Base-by-base conservation (phyloP, 2,113 vertebrate genomes). In the Grantiella picta region DNA sequence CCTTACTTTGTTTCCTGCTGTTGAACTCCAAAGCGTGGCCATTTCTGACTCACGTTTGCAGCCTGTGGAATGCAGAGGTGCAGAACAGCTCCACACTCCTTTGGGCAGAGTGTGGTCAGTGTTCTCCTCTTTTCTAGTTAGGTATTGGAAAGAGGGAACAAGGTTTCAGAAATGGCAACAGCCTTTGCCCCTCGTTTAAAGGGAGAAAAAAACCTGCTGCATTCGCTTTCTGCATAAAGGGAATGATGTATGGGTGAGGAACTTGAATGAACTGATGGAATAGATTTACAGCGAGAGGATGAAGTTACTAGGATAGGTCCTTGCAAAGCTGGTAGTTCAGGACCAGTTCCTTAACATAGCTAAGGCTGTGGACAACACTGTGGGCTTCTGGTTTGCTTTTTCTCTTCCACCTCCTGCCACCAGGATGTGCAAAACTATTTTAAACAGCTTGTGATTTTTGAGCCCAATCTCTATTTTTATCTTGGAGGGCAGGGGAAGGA, bases 401-500 rank as follows among this genome's bases (percentile, higher is more conserved):
- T 91, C 38, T 50, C 1, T 78, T 75, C 86, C 71, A 25, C 80
- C 68, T 94, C 10, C 16, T 75, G 76, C 56, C 80, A 78, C 52
- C 80, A 68, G 76, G 89, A 78, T 66, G 69, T 92, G 80, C 89
- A 78, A 56, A 96, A 90, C 86, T 92, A 47, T 90, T 94, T 79
- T 94, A 86, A 94, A 89, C 44, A 54, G 80, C 91, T 94, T 52
- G 38, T 93, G 92, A 47, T 93, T 94, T 96, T 89, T 86, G 56
- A 89, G 72, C 72, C 60, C 66, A 45, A 70, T 63, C 66, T 90
- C 80, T 97, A 84, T 93, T 97, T 95, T 95, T 96, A 25, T 90
- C 82, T 54, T 6, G 35, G 86, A 86, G 94, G 90, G 68, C 86
- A 80, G 91, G 86, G 80, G 80, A 93, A 92, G 92, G 86, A 81